These are phyloP conservation scores for Caenorhabditis remanei DNA, from an alignment of 1,140 invertebrate genomes.

Conservation along the genomic window DNA sequence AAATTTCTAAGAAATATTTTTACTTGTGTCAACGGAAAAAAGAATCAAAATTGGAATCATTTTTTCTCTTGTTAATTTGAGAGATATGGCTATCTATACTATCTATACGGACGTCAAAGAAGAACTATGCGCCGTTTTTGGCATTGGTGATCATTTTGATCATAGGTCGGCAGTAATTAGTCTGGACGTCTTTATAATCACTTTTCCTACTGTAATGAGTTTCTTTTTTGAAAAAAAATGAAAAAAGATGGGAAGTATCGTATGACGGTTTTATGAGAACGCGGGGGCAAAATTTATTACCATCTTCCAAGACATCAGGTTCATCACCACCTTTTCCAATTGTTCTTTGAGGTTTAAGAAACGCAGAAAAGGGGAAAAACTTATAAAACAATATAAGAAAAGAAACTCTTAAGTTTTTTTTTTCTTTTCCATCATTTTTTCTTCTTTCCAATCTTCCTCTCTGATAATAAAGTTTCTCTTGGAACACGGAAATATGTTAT, in stretches of 20 bases:
- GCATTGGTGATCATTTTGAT: background rate
- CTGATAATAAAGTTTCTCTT: constrained; percentile 23
- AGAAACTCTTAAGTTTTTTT: too few species aligned
- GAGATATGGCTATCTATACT: background rate
- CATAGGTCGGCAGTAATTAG: background rate
- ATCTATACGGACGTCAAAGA: background rate
- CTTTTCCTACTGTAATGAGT: too few species aligned
- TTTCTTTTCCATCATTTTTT: background rate
- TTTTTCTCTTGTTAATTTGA: background rate
- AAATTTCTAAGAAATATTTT: background rate
- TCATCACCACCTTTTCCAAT: too few species aligned
- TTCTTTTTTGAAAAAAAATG: too few species aligned
- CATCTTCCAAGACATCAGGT: too few species aligned
- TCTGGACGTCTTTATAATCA: background rate
- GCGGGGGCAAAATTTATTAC: too few species aligned
- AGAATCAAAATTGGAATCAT: background rate
- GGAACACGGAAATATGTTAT: constrained; percentile 47
- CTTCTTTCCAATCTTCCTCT: background rate
- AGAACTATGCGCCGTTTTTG: background rate
- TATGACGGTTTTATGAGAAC: too few species aligned
- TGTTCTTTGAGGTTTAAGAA: too few species aligned
- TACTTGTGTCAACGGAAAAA: background rate
- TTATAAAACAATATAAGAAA: background rate
- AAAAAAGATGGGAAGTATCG: too few species aligned
- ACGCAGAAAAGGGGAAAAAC: too few species aligned